These are phyloP conservation scores for Drosophila dives DNA, from an alignment of 2,888 invertebrate species.

Conservation along the genomic window DNA sequence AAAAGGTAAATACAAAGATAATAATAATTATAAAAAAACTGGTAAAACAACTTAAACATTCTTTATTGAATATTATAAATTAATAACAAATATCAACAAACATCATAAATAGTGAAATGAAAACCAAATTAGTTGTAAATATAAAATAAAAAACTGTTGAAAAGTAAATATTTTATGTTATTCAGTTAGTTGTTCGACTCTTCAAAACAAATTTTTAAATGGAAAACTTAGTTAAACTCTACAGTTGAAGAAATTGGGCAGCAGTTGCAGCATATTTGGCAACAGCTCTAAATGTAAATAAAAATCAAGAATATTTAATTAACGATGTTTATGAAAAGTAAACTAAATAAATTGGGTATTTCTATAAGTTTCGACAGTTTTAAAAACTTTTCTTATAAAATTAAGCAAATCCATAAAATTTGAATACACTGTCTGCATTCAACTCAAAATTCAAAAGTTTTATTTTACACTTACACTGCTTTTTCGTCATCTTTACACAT, in stretches of 20 bases:
- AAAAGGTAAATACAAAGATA: slow-evolving; percentile 81
- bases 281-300: too few relatives aligned
- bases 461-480: not conserved
- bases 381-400: not conserved
- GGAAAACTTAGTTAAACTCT: not conserved
- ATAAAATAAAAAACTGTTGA: not conserved
- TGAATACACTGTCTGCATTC: not conserved
- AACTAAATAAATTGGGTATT: too few relatives aligned
- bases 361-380: not conserved
- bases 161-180: not conserved
- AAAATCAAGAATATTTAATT: too few relatives aligned
- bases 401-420: not conserved
- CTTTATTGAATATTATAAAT: too few relatives aligned
- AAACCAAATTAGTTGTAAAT: not conserved
- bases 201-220: not conserved
- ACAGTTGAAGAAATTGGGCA: not conserved
- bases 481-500: not conserved
- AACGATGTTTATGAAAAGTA: too few relatives aligned
- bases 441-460: not conserved
- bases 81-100: not conserved
- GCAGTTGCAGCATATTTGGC: not conserved
- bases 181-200: not conserved
- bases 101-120: not conserved
- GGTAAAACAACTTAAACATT: too few relatives aligned
- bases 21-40: not conserved